Evolutionary conservation across 1,140 invertebrate genomes (phyloP), one percentile per base, ranked within the genome.

Genomic region (Phymorhynchus buccinoides): DNA sequence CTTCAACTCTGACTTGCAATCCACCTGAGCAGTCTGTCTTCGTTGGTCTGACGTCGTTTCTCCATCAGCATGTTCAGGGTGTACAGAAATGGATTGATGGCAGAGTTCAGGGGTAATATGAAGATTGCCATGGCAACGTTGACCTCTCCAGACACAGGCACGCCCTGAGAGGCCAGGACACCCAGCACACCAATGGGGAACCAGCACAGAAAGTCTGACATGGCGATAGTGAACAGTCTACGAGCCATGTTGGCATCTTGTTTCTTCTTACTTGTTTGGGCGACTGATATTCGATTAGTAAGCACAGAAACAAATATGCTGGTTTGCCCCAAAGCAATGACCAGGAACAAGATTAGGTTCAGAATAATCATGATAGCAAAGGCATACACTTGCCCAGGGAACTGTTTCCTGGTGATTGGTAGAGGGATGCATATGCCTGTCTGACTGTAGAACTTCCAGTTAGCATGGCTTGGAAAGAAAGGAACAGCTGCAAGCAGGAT

Each of bases 51-150:
- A 62, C 18, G 56, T 22, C 56, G 56, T 62, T 62, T 62, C 18
- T 62, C 56, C 56, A 62, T 62, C 56, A 62, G 56, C 18, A 22
- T 22, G 18, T 62, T 62, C 56, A 62, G 7, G 27, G 56, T 62
- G 66, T 90, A 90, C 1, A 90, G 79, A n/a, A 90, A 85, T 0
- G 89, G 89, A 30, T 90, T 90, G 18, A 90, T 39, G 7, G 89
- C 88, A 1, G 88, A 87, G 52, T 90, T 89, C 0, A 86, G 68
- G 1, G 89, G 88, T 22, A 88, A 44, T 35, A 89, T 80, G 52
- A 89, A 89, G 7, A 90, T 86, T 3, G 87, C 87, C 0, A 84
- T 78, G 84, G 83, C 88, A 1, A 87, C 86, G 48, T 89, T 88
- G 18, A 89, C 86, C 75, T 88, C 87, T 16, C 86, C 86, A 27